These are phyloP conservation scores for Osmerus mordax DNA, from an alignment of 2,113 vertebrate genomes.

Conservation along the genomic window DNA sequence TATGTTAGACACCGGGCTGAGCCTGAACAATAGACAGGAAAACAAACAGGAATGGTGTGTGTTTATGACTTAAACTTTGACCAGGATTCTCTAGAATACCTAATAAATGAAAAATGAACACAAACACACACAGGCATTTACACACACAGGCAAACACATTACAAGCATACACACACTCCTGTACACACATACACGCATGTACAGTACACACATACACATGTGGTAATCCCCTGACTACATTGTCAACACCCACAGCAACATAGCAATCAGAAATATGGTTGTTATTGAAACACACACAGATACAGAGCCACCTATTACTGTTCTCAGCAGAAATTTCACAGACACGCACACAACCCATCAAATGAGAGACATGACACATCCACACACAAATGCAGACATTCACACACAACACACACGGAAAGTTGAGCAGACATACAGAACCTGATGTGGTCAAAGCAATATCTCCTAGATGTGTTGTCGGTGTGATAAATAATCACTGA, in stretches of 20 bases:
- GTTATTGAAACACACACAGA: not conserved
- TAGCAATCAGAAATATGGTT: not conserved
- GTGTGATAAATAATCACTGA: not conserved
- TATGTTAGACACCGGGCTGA: too few relatives aligned
- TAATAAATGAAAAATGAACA: too few relatives aligned
- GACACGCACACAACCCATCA: not conserved
- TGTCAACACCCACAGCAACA: too few relatives aligned
- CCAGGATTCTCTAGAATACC: too few relatives aligned
- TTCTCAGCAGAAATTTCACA: not conserved
- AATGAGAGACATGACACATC: not conserved
- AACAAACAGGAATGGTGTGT: too few relatives aligned
- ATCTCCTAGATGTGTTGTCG: not conserved
- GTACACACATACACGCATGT: not conserved
- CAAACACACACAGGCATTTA: not conserved
- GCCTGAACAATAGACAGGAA: too few relatives aligned
- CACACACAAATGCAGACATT: not conserved
- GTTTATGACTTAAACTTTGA: too few relatives aligned
- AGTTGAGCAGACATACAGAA: not conserved
- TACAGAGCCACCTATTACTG: not conserved
- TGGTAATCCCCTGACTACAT: too few relatives aligned
- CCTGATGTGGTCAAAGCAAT: conserved; percentile 17
- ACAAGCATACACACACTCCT: not conserved
- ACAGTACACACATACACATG: not conserved
- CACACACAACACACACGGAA: conserved; percentile 35
- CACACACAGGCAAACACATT: not conserved